A percentile compares a stretch with the other conserved stretches of the same genome.
Evolutionary conservation across 2,797 vertebrate species (phyloP).

Genomic region (Poeciliopsis infans): DNA sequence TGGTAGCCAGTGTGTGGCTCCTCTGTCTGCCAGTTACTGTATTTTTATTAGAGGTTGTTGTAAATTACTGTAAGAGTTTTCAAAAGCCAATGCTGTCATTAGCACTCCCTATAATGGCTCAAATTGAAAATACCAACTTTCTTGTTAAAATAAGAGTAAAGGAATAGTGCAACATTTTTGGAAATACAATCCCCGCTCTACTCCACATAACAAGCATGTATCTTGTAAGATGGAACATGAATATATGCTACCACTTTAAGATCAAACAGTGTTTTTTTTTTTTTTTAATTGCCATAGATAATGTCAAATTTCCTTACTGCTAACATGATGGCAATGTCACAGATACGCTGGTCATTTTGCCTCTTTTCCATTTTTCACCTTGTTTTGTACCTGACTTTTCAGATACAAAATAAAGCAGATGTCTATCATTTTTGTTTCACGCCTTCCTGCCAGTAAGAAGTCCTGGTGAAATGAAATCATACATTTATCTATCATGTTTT

Average conservation of each 20-base stretch:
- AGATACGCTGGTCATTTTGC: background rate
- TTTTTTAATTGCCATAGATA: background rate
- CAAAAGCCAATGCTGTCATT: conserved; percentile 6
- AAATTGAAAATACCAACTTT: background rate
- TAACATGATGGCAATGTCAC: background rate
- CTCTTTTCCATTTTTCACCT: background rate
- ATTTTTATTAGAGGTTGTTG: conserved; percentile 49
- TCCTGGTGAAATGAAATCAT: background rate
- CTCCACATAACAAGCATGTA: background rate
- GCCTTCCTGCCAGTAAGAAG: background rate
- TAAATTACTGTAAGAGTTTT: conserved; percentile 48
- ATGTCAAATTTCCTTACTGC: background rate
- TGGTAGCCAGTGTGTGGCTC: conserved; percentile 70
- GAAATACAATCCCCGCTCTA: background rate
- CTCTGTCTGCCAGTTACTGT: conserved; percentile 49
- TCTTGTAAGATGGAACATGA: background rate
- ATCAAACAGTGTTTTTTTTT: background rate
- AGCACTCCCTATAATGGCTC: background rate
- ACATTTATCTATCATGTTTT: background rate
- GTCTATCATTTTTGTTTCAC: background rate
- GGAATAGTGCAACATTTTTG: background rate
- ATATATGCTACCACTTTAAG: background rate
- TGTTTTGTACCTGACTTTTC: background rate
- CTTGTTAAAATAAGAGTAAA: conserved; percentile 9
- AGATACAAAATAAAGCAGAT: background rate